Evolutionary conservation across 2,797 vertebrate genomes (phyloP).

Genomic region (Sylvia borin): DNA sequence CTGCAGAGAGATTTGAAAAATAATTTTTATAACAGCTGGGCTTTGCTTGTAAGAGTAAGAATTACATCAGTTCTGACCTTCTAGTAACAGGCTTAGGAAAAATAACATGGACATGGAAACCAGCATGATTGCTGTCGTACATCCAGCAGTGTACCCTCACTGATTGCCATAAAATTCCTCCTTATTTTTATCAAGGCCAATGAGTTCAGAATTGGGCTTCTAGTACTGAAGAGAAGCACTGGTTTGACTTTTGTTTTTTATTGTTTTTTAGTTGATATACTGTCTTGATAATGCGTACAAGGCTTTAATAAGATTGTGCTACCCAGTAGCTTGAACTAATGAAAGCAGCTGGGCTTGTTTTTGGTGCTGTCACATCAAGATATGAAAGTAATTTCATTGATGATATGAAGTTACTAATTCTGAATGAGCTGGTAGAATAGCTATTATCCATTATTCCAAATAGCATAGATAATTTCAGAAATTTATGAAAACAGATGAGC

Average conservation of each 20-base stretch:
- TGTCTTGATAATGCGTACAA: background rate
- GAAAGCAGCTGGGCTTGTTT: background rate
- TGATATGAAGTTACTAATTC: background rate
- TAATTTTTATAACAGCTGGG: slow-evolving; percentile 30
- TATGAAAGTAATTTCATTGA: background rate
- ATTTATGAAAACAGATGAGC: background rate
- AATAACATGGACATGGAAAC: background rate
- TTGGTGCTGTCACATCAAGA: slow-evolving; percentile 14
- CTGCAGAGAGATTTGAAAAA: slow-evolving; percentile 32
- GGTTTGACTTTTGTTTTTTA: background rate
- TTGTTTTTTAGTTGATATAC: background rate
- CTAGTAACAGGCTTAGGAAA: slow-evolving; percentile 19
- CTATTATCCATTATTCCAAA: background rate
- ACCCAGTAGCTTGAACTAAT: background rate
- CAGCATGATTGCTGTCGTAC: background rate
- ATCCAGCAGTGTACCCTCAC: background rate
- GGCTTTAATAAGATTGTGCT: slow-evolving; percentile 15
- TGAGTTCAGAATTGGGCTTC: background rate
- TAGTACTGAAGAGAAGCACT: background rate
- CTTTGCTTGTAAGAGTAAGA: slow-evolving; percentile 14
- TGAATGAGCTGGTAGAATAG: background rate
- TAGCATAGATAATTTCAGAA: background rate
- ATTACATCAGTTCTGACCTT: slow-evolving; percentile 57
- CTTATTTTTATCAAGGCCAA: background rate
- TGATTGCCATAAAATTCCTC: slow-evolving; percentile 2